Evolutionary conservation across 2,888 invertebrate genomes (phyloP), one percentile per base, ranked within the genome.

Genomic region (Chaetogeoica ovagalla): DNA sequence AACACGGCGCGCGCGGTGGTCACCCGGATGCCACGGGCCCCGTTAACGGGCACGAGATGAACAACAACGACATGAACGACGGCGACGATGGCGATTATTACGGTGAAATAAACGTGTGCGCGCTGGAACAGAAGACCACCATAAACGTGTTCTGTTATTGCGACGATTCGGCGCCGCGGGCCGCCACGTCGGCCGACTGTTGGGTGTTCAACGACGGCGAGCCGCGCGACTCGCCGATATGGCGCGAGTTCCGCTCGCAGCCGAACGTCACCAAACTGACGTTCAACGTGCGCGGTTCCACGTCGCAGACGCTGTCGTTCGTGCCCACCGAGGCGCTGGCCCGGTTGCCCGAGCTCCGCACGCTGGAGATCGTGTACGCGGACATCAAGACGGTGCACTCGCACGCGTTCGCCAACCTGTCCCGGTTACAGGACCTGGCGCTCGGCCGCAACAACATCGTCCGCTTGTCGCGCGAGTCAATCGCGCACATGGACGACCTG

Each of bases 211-310:
- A 90, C 83, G 89, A 89, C 62, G 91, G 91, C 65, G 89, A 92
- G 85, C 89, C 90, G 11, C 89, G 89, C 82, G 91, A 91, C 84
- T 91, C 93, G 85, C 89, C 90, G 82, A 89, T 92, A 84, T 94
- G 94, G 94, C 89, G 89, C 83, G 89, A 91, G 85, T 93, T 94
- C 86, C 88, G 89, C 37, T 91, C 92, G 55, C 94, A 94, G 86
- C 90, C 90, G 70, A 89, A 90, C 84, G 86, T 94, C 83, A 89
- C 90, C 85, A 91, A 91, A 86, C 88, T 94, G 84, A 91, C 90
- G 84, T 91, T 94, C 85, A 90, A 91, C 84, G 90, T 93, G 68
- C 90, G 92, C 83, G 90, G 90, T 75, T 90, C 90, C 85, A 91
- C 91, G 21, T 43, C 59, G 21, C 73, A 23, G 13, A 89, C 90